Evolutionary conservation across 2,113 vertebrate species (phyloP), one percentile per base, ranked within the genome.

Genomic region (Otolemur garnettii): DNA sequence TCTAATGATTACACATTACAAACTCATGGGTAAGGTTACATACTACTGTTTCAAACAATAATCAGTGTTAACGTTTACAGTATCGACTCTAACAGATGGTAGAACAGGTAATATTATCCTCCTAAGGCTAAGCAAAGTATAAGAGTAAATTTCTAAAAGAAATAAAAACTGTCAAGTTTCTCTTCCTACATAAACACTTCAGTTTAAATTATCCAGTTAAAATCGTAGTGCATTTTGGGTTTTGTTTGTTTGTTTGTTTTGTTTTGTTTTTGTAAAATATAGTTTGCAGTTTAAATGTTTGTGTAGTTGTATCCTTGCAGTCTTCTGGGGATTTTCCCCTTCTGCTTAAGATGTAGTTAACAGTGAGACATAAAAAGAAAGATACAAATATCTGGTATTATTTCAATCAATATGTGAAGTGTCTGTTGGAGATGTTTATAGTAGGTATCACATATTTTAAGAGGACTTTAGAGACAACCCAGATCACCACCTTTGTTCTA

Each of bases 181-280:
- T 83, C 18, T 93, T 93, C 30, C 87, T 80, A 21, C 14, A 91
- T 94, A 96, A 95, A 88, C 45, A 96, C 92, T 91, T 82, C 33
- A 93, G 30, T 83, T 96, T 92, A 95, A 95, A 87, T 95, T 66
- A 91, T 30, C 68, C 53, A 60, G 19, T 78, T 86, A 88, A 97
- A 92, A 96, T 88, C 30, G 55, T 33, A 87, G 28, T 79, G 35
- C 4, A 57, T 4, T 50, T 14, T 35, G 45, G 7, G 8, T 50
- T 50, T 50, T 50, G 45, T 50, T 50, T 50, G 45, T 45, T 45
- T 45, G 45, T 50, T 50, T 50, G 45, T 50, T 50, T 50, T 50
- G 10, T 50, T 38, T 5, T 50, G 10, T 30, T 35, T 71, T 85
- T 33, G 12, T 82, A 83, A 93, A 91, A 87, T 13, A 60, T 22